A percentile compares a stretch with the other conserved stretches of the same genome.
Conservation (phyloP, 1,140 invertebrate genomes). For the Caenorhabditis tropicalis region DNA sequence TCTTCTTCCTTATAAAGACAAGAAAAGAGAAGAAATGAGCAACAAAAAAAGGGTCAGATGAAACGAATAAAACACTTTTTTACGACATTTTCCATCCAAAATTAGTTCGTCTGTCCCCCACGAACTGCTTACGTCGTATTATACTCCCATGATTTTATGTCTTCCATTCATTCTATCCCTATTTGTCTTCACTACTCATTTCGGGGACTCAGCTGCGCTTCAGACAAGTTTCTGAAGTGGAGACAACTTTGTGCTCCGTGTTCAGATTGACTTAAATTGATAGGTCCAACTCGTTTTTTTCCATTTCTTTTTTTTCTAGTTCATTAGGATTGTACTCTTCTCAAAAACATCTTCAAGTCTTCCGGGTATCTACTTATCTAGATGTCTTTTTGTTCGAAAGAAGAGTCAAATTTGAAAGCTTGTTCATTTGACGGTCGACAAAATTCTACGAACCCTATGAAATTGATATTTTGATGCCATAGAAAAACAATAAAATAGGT, state of each 20-base stretch:
- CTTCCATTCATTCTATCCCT: background rate
- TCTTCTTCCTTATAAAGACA: background rate
- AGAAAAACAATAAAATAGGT: background rate
- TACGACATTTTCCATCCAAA: background rate
- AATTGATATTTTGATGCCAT: background rate
- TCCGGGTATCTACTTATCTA: background rate
- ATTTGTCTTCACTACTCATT: constrained; percentile 6
- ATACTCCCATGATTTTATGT: constrained; percentile 23
- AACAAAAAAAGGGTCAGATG: background rate
- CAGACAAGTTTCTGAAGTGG: background rate
- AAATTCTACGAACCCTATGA: no score
- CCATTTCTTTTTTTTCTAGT: background rate
- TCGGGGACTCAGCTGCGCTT: background rate
- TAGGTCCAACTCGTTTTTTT: background rate
- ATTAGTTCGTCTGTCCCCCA: constrained; percentile 1
- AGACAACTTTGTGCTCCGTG: constrained; percentile 27
- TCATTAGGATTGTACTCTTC: background rate
- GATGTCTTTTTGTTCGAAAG: background rate
- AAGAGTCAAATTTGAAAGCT: background rate
- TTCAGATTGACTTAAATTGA: constrained; percentile 25
- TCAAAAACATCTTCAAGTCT: background rate
- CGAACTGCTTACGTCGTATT: background rate
- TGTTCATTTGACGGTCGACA: no score
- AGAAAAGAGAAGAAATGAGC: background rate
- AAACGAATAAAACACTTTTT: background rate